Conservation (phyloP, 1,140 invertebrate species). For the Drosophila cardini region DNA sequence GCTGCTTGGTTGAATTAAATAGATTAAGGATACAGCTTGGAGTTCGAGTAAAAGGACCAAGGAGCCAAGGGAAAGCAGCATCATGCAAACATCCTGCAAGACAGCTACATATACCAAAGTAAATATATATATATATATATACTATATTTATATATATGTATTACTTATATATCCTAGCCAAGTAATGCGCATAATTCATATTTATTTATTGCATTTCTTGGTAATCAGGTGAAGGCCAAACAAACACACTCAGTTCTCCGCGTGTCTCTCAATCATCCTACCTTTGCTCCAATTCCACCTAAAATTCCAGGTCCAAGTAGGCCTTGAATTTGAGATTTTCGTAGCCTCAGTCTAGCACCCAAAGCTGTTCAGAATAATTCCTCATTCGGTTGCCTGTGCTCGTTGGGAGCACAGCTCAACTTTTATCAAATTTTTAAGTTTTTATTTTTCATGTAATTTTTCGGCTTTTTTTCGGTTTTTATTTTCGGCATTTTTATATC, state of each 20-base stretch:
- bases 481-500: no score
- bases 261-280: slow-evolving; percentile 4
- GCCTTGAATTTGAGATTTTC: neutral
- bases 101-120: slow-evolving; percentile 8
- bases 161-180: no score
- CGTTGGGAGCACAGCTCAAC: neutral
- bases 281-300: neutral
- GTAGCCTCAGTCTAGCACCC: no score
- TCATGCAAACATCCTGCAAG: slow-evolving; percentile 61
- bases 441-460: no score
- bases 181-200: slow-evolving; percentile 79
- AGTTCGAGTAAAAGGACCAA: neutral
- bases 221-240: slow-evolving; percentile 65
- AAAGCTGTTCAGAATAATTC: neutral
- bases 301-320: neutral
- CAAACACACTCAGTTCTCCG: slow-evolving; percentile 18
- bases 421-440: neutral
- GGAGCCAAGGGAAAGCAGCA: neutral
- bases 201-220: slow-evolving; percentile 61
- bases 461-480: no score
- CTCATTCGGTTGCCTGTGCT: neutral
- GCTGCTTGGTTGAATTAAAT: slow-evolving; percentile 79
- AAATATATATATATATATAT: slow-evolving; percentile 2
- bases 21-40: slow-evolving; percentile 67
- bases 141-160: no score